phyloP scores from a whole-genome alignment of 2,888 invertebrate species.

The Drosophila robusta region DNA sequence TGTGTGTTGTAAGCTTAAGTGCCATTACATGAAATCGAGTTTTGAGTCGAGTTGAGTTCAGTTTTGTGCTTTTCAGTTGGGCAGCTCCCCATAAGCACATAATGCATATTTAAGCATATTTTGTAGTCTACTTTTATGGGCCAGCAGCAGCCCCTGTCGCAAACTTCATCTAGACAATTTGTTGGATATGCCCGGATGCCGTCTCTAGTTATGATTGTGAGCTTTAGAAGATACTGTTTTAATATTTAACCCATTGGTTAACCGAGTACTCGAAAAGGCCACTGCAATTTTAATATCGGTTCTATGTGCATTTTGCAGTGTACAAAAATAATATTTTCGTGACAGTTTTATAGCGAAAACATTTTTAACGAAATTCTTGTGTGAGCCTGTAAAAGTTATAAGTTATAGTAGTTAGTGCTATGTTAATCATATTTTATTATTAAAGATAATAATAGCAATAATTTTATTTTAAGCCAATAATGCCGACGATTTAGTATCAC shows the following conservation, averaged over 20 bases:
- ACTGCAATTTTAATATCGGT: slow-evolving; percentile 12
- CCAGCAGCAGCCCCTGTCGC: slow-evolving; percentile 21
- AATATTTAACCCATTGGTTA: slow-evolving; percentile 18
- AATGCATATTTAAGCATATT: slow-evolving; percentile 80
- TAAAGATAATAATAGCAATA: too few species aligned
- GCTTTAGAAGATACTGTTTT: slow-evolving; percentile 3
- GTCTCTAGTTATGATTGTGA: slow-evolving; percentile 7
- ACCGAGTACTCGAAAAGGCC: slow-evolving; percentile 14
- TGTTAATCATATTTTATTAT: too few species aligned
- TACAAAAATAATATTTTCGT: background rate
- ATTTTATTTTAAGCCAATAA: too few species aligned
- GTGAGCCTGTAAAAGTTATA: too few species aligned
- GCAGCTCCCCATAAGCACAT: slow-evolving; percentile 60
- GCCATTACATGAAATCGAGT: slow-evolving; percentile 79
- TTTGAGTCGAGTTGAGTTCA: slow-evolving; percentile 56
- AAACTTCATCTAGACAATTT: slow-evolving; percentile 74
- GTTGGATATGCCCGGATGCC: slow-evolving; percentile 36
- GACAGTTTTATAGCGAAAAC: background rate
- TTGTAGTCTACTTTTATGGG: slow-evolving; percentile 75
- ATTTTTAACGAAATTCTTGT: background rate
- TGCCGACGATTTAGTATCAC: too few species aligned
- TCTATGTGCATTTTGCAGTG: background rate
- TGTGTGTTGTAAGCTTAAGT: slow-evolving; percentile 75
- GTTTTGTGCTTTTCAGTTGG: slow-evolving; percentile 35
- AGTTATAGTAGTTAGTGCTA: too few species aligned